Base-by-base conservation (phyloP, 1,140 invertebrate species). In the Spodoptera litura region DNA sequence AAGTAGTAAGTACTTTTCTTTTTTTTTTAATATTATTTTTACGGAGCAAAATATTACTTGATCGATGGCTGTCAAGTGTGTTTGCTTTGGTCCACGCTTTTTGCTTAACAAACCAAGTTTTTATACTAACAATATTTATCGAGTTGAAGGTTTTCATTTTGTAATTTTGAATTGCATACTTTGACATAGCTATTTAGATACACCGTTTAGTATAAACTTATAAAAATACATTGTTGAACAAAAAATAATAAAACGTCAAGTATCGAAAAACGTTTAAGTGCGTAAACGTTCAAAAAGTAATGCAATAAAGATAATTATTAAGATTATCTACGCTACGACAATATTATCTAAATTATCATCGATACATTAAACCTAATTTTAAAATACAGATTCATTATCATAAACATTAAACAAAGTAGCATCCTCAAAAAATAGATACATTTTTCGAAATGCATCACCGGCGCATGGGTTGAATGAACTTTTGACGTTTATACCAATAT, bases 401-500 rank as follows among this genome's bases (percentile, higher is more conserved):
- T 56, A 56, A 38, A 9, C 53, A 4, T 10, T 11, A 31, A 38
- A 20, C 20, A 44, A 13, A 59, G 71, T 10, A 38, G 49, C 73
- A 53, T 58, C 44, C 25, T 74, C 20, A 44, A 68, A 44, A 66
- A 20, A 53, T 66, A 68, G 62, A 68, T 49, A 77, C 62, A 44
- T 59, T 77, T 77, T 51, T 68, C 38, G 44, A 64, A 72, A 78
- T 87, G 85, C 81, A 87, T 80, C 83, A 68, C 79, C 84, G 80
- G 79, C 75, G 74, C 74, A 62, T 52, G 81, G 78, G 87, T 85
- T 91, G 84, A 71, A 44, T 78, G 89, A 88, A 81, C 89, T 83
- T 85, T 88, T 91, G 89, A 91, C 88, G 87, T 87, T 38, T 62
- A 35, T 5, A 31, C 27, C 74, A 89, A 88, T 75, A 87, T 87